Evolutionary conservation across 2,888 invertebrate genomes (phyloP).

Genomic region (Luffia ferchaultella): DNA sequence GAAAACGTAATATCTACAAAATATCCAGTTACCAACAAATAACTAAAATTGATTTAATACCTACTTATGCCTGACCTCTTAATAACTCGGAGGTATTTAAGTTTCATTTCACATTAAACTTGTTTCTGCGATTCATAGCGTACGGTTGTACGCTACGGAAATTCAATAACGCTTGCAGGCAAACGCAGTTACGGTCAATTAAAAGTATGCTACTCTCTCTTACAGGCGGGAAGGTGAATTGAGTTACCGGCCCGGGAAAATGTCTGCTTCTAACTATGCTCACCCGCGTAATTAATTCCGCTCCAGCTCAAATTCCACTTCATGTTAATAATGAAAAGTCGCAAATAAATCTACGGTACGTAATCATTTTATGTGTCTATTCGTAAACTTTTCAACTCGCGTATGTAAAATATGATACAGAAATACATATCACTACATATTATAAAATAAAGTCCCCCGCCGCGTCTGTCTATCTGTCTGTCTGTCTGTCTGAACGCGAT

Average conservation of each 20-base stretch:
- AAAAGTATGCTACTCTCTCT: slow-evolving; percentile 56
- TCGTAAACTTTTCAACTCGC: too few species aligned
- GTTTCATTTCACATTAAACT: not conserved
- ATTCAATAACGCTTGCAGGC: slow-evolving; percentile 60
- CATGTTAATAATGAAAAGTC: slow-evolving; percentile 38
- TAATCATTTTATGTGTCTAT: too few species aligned
- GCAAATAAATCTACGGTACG: too few species aligned
- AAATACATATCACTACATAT: too few species aligned
- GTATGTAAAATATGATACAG: too few species aligned
- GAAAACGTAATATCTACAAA: too few species aligned
- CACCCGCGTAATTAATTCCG: not conserved
- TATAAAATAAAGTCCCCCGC: too few species aligned
- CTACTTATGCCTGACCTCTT: too few species aligned
- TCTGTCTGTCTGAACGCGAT: too few species aligned
- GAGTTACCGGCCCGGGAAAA: slow-evolving; percentile 32
- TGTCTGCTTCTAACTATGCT: slow-evolving; percentile 1
- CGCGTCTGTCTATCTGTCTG: too few species aligned
- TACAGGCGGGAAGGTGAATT: slow-evolving; percentile 37
- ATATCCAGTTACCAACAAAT: too few species aligned
- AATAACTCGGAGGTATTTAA: too few species aligned
- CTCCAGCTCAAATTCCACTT: slow-evolving; percentile 33
- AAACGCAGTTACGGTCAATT: slow-evolving; percentile 62
- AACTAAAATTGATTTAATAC: slow-evolving; percentile 1
- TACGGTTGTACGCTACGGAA: slow-evolving; percentile 21
- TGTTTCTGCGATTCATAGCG: not conserved